Percentiles rank a stretch among this genome's conserved stretches.
Conservation (phyloP, 2,113 vertebrate species). For the Cyanoliseus patagonus region DNA sequence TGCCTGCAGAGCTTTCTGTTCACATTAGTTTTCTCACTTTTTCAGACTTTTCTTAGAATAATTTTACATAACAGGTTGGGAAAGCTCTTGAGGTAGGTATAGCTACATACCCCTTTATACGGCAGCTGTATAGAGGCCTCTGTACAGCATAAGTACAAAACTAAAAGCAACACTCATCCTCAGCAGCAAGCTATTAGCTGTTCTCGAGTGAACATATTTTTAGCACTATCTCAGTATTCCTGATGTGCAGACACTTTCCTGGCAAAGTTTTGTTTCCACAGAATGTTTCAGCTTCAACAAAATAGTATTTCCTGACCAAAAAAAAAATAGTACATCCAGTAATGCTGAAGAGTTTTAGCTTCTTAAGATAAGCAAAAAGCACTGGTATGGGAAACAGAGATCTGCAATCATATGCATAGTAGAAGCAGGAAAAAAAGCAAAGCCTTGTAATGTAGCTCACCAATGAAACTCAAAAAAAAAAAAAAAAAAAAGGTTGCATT, state of each 20-base stretch:
- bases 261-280: not conserved
- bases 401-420: not conserved
- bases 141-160: not conserved
- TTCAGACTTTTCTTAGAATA: conserved; percentile 5
- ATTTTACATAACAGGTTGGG: not conserved
- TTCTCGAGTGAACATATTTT: not conserved
- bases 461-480: not conserved
- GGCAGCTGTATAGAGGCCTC: not conserved
- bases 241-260: not conserved
- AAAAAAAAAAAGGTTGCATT: not conserved
- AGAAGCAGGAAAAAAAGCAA: not conserved
- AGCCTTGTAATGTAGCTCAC: not conserved
- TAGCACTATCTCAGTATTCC: not conserved
- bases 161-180: not conserved
- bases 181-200: not conserved
- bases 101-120: not conserved
- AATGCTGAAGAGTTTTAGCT: not conserved
- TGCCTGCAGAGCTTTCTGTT: conserved; percentile 15
- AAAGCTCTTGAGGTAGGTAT: not conserved
- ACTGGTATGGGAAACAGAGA: not conserved
- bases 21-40: not conserved
- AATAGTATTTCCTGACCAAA: not conserved
- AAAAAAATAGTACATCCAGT: not conserved
- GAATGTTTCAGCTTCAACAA: not conserved
- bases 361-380: not conserved